A percentile compares a stretch with the other conserved stretches of the same genome.
These are phyloP conservation scores for Rhinichthys osculus DNA, from an alignment of 2,797 vertebrate species.

Conservation along the genomic window DNA sequence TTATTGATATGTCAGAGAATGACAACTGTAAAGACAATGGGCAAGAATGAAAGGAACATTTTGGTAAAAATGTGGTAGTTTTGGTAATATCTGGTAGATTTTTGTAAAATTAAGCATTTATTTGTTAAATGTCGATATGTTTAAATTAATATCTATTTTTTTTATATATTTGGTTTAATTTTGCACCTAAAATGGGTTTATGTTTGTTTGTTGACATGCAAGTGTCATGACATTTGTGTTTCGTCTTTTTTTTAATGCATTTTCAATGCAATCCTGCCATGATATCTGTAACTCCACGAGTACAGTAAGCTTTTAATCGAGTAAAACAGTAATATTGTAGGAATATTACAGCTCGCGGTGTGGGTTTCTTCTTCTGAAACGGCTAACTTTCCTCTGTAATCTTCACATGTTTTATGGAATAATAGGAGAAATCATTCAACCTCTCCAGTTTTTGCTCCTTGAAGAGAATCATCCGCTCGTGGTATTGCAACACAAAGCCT, in stretches of 20 bases:
- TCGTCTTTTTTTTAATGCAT: neutral
- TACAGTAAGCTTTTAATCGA: conserved; percentile 18
- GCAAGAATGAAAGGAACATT: too few species aligned
- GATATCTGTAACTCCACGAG: conserved; percentile 17
- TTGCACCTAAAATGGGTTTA: neutral
- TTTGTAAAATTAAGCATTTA: neutral
- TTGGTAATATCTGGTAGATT: too few species aligned
- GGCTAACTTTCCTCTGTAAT: conserved; percentile 86
- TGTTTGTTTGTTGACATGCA: neutral
- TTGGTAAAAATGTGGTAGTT: too few species aligned
- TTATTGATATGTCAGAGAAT: neutral
- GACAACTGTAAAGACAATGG: neutral
- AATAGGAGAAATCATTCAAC: conserved; percentile 87
- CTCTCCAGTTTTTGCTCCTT: conserved; percentile 80
- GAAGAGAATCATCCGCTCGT: conserved; percentile 65
- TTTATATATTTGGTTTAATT: neutral
- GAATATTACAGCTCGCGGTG: conserved; percentile 76
- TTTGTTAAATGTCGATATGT: neutral
- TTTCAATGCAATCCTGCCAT: neutral
- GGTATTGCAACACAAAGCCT: conserved; percentile 93
- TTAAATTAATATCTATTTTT: too few species aligned
- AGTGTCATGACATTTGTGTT: neutral
- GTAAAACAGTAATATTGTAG: conserved; percentile 47
- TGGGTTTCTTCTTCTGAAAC: conserved; percentile 86
- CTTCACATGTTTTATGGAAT: conserved; percentile 91